These are phyloP conservation scores for Himalopsyche phryganea DNA, from an alignment of 1,140 invertebrate genomes.

Conservation along the genomic window DNA sequence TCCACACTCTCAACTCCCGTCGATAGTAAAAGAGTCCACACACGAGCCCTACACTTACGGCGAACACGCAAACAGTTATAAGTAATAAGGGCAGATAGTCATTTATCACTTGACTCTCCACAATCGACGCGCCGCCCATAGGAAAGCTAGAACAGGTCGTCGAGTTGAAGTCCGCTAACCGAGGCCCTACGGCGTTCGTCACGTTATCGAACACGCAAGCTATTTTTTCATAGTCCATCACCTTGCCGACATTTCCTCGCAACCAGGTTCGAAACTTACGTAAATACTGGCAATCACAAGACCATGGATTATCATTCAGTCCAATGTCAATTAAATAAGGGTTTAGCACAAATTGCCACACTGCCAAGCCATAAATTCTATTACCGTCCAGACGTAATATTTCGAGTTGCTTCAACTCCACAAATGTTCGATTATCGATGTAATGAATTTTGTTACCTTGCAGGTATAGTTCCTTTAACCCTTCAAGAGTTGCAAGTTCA, in stretches of 20 bases:
- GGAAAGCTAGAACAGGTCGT: conserved; percentile 64
- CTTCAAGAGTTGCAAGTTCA: conserved; percentile 79
- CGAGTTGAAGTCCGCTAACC: conserved; percentile 64
- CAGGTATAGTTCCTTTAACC: conserved; percentile 78
- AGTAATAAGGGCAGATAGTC: conserved; percentile 75
- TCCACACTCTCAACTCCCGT: conserved; percentile 79
- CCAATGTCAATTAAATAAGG: conserved; percentile 75
- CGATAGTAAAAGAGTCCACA: conserved; percentile 77
- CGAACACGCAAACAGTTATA: conserved; percentile 68
- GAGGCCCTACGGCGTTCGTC: conserved; percentile 58
- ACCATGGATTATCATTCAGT: conserved; percentile 83
- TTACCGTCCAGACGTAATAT: conserved; percentile 83
- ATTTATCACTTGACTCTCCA: conserved; percentile 73
- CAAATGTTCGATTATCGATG: conserved; percentile 82
- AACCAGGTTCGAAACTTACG: conserved; percentile 75
- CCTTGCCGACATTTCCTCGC: conserved; percentile 66
- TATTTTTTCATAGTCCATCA: conserved; percentile 65
- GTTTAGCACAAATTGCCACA: conserved; percentile 73
- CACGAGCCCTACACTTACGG: conserved; percentile 67
- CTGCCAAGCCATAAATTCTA: conserved; percentile 71
- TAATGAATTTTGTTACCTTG: conserved; percentile 82
- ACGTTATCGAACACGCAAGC: conserved; percentile 66
- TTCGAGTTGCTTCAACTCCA: conserved; percentile 74
- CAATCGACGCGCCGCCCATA: conserved; percentile 63
- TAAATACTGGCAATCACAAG: conserved; percentile 82